Evolutionary conservation across 2,888 invertebrate species (phyloP).

Genomic region (Sturmia bella): DNA sequence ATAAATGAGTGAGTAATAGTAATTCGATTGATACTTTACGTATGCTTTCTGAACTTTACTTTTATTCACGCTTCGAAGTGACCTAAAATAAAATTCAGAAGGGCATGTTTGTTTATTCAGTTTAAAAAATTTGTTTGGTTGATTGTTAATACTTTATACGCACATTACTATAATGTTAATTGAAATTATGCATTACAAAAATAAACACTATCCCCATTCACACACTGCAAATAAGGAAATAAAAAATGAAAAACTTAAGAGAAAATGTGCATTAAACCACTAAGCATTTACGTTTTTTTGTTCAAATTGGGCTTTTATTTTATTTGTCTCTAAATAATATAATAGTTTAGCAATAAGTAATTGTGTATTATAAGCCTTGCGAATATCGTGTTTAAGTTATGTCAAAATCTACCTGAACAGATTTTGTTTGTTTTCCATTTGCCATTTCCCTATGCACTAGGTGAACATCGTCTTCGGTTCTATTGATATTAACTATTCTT

Average conservation of each 20-base stretch:
- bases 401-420: constrained; percentile 85
- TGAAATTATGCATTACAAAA: constrained; percentile 24
- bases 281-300: constrained; percentile 19
- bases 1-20: constrained; percentile 62
- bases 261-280: constrained; percentile 70
- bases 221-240: constrained; percentile 72
- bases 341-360: constrained; percentile 56
- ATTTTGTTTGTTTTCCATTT: constrained; percentile 88
- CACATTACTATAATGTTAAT: constrained; percentile 52
- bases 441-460: constrained; percentile 88
- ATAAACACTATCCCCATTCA: constrained; percentile 56
- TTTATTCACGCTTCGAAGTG: neutral
- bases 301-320: constrained; percentile 5
- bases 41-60: neutral
- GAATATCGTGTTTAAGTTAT: constrained; percentile 9
- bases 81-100: constrained; percentile 23
- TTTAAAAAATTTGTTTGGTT: neutral
- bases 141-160: constrained; percentile 63
- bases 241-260: constrained; percentile 75
- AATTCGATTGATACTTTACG: constrained; percentile 47
- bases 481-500: constrained; percentile 89
- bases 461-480: constrained; percentile 88
- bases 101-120: neutral
- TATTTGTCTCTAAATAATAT: constrained; percentile 54
- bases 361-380: constrained; percentile 30